Base-by-base conservation (phyloP, 2,797 vertebrate species). In the Micromesistius poutassou region DNA sequence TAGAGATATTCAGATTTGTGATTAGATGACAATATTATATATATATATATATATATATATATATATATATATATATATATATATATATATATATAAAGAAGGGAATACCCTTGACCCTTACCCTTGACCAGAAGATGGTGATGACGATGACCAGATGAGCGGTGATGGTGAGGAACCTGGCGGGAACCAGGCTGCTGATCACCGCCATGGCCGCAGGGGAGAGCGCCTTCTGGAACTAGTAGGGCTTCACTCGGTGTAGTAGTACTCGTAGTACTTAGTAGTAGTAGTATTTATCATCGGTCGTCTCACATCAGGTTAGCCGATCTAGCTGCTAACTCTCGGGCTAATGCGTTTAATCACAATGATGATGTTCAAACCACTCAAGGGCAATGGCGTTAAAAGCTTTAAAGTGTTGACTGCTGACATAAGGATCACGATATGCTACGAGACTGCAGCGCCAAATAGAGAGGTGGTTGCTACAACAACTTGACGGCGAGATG, bases 61-160 rank as follows among this genome's bases (percentile, higher is more conserved):
- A 50, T 50, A 50, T 42, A 42, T 5, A 50, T 22, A 19, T 1
- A 22, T 1, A 42, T 19, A 50, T 50, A 50, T 42, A 42, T 5
- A 50, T 22, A 19, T 1, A 22, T 1, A 42, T 19, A 50, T 50
- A 50, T 42, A 42, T 5, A 50, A n/a, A n/a, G n/a, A n/a, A n/a
- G n/a, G n/a, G n/a, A n/a, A n/a, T n/a, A n/a, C n/a, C n/a, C n/a
- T n/a, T n/a, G n/a, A n/a, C n/a, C n/a, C n/a, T n/a, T 91, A 97
- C 96, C 93, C 96, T 92, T 4, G 96, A 96, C 96, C 96, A 97
- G 83, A 97, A 97, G 78, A 97, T 95, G 1, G 95, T 96, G 85
- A 97, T 94, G 73, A 97, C 95, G 19, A 97, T 95, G 76, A 97
- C 95, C 28, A 97, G 91, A 72, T 97, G 96, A 50, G 96, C 94